Evolutionary conservation across 2,888 invertebrate genomes (phyloP), one percentile per base, ranked within the genome.

Genomic region (Rugalucina vietnamica): DNA sequence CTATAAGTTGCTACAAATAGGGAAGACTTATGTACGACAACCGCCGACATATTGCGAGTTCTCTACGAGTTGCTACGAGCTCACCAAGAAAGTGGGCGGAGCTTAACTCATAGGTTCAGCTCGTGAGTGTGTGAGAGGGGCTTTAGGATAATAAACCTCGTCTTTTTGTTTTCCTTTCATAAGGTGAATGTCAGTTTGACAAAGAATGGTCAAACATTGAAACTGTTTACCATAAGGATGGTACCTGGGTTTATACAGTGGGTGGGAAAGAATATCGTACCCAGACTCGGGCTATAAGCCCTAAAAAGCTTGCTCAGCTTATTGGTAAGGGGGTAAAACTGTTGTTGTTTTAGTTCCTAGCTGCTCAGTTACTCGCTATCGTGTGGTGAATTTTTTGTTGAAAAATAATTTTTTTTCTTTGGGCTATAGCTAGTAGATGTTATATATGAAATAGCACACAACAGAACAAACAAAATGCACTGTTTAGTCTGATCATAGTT

Each of bases 241-340:
- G 34, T 3, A 60, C 76, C 37, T 81, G 81, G 69, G 76, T 79
- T 32, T 81, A 76, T 29, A 81, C 83, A 73, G 65, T 87, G 39
- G 85, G 81, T 1, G 82, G 87, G 76, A 87, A 87, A 80, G 87
- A 87, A 54, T 85, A 81, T 70, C 76, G 83, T 29, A 78, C 86
- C 14, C 85, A 86, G n/a, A 88, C 86, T 37, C 82, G 89, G 69
- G 87, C 89, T 36, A 86, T 90, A 24, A 90, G 89, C 82, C 89
- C 90, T 10, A 89, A 90, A 87, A 87, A 88, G 74, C 89, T 91
- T 50, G 90, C 89, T 39, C 87, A 90, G 50, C 84, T 91, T 82
- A 88, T 90, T 84, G 91, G 91, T 91, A 91, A 72, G 43, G 43
- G n/a, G 21, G 65, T 65, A 65, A 65, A 14, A 14, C 18, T 65